phyloP scores from a whole-genome alignment of 2,888 invertebrate genomes.

The Acanthococcus lagerstroemiae region DNA sequence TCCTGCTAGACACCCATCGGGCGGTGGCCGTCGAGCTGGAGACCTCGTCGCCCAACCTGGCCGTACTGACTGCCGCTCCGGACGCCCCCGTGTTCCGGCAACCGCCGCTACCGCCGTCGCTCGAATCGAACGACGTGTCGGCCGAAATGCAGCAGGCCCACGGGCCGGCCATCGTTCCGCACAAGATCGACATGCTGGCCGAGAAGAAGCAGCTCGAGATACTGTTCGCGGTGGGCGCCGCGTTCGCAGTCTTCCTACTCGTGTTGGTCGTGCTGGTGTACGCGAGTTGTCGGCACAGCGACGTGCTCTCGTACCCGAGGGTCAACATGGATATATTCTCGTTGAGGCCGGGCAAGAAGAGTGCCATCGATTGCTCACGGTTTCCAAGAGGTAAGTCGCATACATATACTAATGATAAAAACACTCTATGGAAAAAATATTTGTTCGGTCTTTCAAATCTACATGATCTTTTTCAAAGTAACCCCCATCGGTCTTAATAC shows the following conservation, averaged over 20 bases:
- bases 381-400: conserved; percentile 25
- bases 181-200: conserved; percentile 16
- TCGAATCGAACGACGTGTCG: conserved; percentile 8
- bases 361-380: conserved; percentile 7
- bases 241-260: conserved; percentile 9
- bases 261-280: conserved; percentile 11
- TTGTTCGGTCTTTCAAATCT: no score
- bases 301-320: conserved; percentile 20
- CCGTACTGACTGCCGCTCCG: not conserved
- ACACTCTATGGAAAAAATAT: no score
- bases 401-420: no score
- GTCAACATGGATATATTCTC: conserved; percentile 22
- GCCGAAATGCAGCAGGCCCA: not conserved
- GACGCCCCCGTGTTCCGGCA: not conserved
- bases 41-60: conserved; percentile 16
- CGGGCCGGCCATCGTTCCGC: not conserved
- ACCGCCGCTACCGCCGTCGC: not conserved
- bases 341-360: conserved; percentile 18
- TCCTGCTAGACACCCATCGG: conserved; percentile 29
- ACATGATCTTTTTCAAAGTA: no score
- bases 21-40: conserved; percentile 31
- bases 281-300: conserved; percentile 24
- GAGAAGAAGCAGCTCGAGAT: conserved; percentile 15
- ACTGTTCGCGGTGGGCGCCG: conserved; percentile 1
- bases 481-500: no score